Conservation (phyloP, 2,888 invertebrate species). For the Clunio marinus region DNA sequence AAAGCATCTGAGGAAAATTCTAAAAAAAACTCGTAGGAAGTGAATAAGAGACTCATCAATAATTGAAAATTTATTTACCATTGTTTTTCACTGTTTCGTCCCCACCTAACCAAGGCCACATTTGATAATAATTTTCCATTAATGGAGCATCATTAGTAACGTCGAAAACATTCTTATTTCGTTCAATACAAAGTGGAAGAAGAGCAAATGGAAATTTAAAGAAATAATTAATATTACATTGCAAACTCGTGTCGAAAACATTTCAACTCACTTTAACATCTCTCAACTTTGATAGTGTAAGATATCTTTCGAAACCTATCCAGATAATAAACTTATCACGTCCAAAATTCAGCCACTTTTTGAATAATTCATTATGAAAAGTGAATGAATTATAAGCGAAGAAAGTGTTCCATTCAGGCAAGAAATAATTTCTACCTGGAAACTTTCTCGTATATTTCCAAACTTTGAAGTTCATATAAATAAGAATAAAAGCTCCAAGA, state of each 20-base stretch:
- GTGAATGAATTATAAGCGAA: background rate
- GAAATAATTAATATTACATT: too few relatives aligned
- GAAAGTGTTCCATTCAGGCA: background rate
- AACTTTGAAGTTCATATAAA: conserved; percentile 4
- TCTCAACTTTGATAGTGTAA: background rate
- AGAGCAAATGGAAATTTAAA: background rate
- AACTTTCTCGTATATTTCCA: background rate
- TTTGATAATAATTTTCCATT: background rate
- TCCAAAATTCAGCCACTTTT: background rate
- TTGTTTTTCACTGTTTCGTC: background rate
- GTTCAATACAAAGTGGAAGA: background rate
- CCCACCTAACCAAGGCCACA: background rate
- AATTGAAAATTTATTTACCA: background rate
- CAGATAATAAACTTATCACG: background rate
- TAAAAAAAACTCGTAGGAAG: too few relatives aligned
- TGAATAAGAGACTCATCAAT: background rate
- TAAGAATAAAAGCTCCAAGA: too few relatives aligned
- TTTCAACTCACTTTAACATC: background rate
- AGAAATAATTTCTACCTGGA: background rate
- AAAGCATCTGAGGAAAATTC: background rate
- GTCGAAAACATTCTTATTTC: background rate
- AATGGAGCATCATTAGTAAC: background rate
- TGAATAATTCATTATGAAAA: background rate
- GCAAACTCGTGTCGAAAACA: too few relatives aligned
- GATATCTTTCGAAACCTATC: background rate